Evolutionary conservation across 2,888 invertebrate genomes (phyloP).

Genomic region (Nemapogon koenigi): DNA sequence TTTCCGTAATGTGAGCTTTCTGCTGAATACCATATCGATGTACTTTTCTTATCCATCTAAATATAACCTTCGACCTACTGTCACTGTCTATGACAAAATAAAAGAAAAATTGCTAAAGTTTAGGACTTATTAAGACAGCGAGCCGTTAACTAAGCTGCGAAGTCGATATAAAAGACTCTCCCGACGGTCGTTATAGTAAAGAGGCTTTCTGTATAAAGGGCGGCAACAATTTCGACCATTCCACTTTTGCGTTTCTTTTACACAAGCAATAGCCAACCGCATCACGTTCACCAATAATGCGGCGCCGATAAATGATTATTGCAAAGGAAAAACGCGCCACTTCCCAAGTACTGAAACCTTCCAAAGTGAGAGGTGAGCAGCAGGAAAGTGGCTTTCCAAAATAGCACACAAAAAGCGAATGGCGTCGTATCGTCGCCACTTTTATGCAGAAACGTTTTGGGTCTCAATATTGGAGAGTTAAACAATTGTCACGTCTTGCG

Average conservation of each 20-base stretch:
- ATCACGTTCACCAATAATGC: slow-evolving; percentile 33
- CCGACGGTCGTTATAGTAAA: slow-evolving; percentile 12
- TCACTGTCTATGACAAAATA: slow-evolving; percentile 4
- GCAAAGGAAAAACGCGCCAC: slow-evolving; percentile 28
- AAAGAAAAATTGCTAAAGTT: slow-evolving; percentile 7
- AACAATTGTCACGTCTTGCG: slow-evolving; percentile 27
- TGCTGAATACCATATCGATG: too few relatives aligned
- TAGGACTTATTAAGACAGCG: slow-evolving; percentile 9
- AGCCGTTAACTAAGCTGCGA: slow-evolving; percentile 13
- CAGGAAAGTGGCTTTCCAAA: slow-evolving; percentile 9
- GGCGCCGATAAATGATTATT: slow-evolving; percentile 40
- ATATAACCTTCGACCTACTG: too few relatives aligned
- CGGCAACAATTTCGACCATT: slow-evolving; percentile 12
- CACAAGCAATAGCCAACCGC: slow-evolving; percentile 24
- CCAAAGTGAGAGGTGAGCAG: slow-evolving; percentile 20
- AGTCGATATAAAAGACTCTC: slow-evolving; percentile 14
- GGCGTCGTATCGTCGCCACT: slow-evolving; percentile 11
- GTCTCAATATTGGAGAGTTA: slow-evolving; percentile 17
- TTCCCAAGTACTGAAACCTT: slow-evolving; percentile 32
- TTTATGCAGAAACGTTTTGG: slow-evolving; percentile 5
- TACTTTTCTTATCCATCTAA: too few relatives aligned
- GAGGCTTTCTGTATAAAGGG: slow-evolving; percentile 12
- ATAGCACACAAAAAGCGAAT: slow-evolving; percentile 9
- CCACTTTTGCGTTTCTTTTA: slow-evolving; percentile 21
- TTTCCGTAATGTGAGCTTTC: slow-evolving; percentile 3